phyloP scores from a whole-genome alignment of 2,797 vertebrate genomes.

The Gallinago stenura region DNA sequence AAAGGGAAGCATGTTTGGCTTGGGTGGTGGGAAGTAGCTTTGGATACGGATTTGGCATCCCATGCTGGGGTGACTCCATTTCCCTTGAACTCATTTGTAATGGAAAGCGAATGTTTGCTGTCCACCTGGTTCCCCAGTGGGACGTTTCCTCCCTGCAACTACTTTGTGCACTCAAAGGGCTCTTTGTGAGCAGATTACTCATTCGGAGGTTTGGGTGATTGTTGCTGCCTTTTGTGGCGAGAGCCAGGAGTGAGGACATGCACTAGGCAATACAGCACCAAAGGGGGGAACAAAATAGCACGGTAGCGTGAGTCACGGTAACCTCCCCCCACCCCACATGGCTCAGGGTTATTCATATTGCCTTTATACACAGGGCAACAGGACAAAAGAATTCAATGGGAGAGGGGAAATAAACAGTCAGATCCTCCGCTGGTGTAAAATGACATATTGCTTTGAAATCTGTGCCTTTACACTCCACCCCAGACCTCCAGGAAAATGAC shows the following conservation, averaged over 20 bases:
- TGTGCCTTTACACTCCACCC: background rate
- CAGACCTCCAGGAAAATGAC: background rate
- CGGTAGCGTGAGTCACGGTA: conserved; percentile 51
- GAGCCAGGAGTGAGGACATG: conserved; percentile 60
- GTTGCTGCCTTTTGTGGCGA: conserved; percentile 62
- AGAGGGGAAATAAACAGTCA: conserved; percentile 48
- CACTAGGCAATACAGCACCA: conserved; percentile 23
- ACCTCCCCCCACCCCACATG: conserved; percentile 27
- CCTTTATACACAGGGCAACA: conserved; percentile 19
- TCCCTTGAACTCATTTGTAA: conserved; percentile 85
- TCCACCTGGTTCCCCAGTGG: conserved; percentile 83
- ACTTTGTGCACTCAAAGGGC: conserved; percentile 72
- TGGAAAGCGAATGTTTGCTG: conserved; percentile 87
- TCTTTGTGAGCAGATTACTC: conserved; percentile 77
- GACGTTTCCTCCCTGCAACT: conserved; percentile 69
- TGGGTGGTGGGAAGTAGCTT: conserved; percentile 74
- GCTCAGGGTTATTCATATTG: conserved; percentile 30
- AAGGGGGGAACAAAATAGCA: conserved; percentile 37
- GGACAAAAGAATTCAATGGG: conserved; percentile 50
- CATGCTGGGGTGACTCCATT: conserved; percentile 81
- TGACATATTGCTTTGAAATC: conserved; percentile 57
- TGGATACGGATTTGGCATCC: conserved; percentile 76
- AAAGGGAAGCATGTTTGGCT: conserved; percentile 71
- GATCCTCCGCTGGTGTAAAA: conserved; percentile 27
- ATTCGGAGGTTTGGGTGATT: conserved; percentile 61